phyloP scores from a whole-genome alignment of 1,140 invertebrate genomes.

The Muscidifurax raptorellus region DNA sequence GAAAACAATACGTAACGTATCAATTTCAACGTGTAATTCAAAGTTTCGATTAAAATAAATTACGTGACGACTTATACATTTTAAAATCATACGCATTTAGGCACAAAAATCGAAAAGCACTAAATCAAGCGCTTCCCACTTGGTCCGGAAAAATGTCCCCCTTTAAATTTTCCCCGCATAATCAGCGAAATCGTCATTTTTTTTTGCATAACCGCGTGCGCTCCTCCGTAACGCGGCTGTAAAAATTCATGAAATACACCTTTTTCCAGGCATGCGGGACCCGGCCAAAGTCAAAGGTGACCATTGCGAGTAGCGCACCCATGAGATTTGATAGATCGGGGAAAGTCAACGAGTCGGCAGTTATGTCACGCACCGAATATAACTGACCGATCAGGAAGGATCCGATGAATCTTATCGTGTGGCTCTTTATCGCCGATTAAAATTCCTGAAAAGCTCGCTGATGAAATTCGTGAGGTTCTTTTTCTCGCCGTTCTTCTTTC shows the following conservation, averaged over 20 bases:
- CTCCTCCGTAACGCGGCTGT: not conserved
- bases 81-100: too few relatives aligned
- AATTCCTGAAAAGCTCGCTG: not conserved
- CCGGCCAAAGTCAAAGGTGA: constrained; percentile 22
- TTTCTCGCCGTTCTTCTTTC: not conserved
- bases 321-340: constrained; percentile 62
- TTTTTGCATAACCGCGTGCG: constrained; percentile 19
- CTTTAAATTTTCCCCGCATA: too few relatives aligned
- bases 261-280: not conserved
- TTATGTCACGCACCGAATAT: constrained; percentile 55
- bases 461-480: constrained; percentile 1
- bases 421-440: not conserved
- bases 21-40: too few relatives aligned
- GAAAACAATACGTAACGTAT: too few relatives aligned
- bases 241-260: constrained; percentile 3
- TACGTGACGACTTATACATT: too few relatives aligned
- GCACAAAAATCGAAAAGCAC: not conserved
- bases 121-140: not conserved
- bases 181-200: not conserved
- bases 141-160: too few relatives aligned
- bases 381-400: constrained; percentile 51
- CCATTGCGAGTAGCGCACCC: not conserved
- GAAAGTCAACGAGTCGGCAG: constrained; percentile 56
- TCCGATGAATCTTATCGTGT: constrained; percentile 7
- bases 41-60: too few relatives aligned